phyloP scores from a whole-genome alignment of 2,797 vertebrate genomes.

The Crocodylus rhombifer region DNA sequence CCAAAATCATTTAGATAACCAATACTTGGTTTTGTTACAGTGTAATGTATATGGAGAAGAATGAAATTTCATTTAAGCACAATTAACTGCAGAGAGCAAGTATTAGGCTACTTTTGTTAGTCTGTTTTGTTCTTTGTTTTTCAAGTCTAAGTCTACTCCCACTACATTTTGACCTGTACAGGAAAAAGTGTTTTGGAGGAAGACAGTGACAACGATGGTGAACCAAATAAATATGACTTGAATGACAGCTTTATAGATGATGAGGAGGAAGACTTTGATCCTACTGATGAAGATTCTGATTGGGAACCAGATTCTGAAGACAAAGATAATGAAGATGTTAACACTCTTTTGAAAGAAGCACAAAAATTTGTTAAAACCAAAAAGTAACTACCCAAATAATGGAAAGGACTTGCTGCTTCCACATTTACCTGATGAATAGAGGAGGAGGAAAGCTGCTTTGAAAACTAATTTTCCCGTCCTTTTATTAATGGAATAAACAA shows the following conservation, averaged over 20 bases:
- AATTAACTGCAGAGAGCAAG: not conserved
- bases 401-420: rapidly evolving
- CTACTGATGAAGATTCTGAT: constrained; percentile 84
- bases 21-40: not conserved
- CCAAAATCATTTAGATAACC: not conserved
- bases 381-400: constrained; percentile 51
- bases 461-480: not conserved
- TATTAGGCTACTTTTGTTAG: too few species aligned
- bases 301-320: constrained; percentile 83
- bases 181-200: constrained; percentile 63
- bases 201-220: constrained; percentile 13
- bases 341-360: constrained; percentile 78
- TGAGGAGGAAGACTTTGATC: constrained; percentile 78
- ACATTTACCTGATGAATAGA: not conserved
- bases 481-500: not conserved
- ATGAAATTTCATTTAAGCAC: not conserved
- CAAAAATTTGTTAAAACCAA: constrained; percentile 75
- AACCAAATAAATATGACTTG: constrained; percentile 64
- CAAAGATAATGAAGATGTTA: constrained; percentile 76
- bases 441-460: not conserved
- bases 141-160: not conserved
- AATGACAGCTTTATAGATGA: constrained; percentile 78
- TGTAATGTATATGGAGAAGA: not conserved
- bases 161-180: constrained; percentile 26
- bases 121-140: not conserved